A percentile compares a stretch with the other conserved stretches of the same genome.
Evolutionary conservation across 2,113 vertebrate genomes (phyloP).

Genomic region (Galeopterus variegatus): DNA sequence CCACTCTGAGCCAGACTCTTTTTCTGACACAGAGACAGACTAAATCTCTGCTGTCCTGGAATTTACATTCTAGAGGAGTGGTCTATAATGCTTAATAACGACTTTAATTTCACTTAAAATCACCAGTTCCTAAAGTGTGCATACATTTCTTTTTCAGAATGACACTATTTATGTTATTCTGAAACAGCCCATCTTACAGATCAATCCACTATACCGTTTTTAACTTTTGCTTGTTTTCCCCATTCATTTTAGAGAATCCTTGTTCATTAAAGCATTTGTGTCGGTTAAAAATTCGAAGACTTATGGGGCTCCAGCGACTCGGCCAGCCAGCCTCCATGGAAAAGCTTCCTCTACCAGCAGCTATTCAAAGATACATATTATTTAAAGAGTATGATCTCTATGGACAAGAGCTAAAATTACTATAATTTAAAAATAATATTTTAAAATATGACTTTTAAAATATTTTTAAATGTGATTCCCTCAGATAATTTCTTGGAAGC

Average conservation of each 20-base stretch:
- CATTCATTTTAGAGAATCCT: constrained; percentile 90
- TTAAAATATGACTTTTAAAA: constrained; percentile 23
- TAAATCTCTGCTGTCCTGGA: not conserved
- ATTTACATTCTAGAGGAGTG: not conserved
- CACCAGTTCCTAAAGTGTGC: not conserved
- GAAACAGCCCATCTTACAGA: not conserved
- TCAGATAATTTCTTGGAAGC: constrained; percentile 67
- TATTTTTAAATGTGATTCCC: constrained; percentile 65
- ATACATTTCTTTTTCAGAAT: not conserved
- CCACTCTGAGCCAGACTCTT: not conserved
- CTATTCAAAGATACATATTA: constrained; percentile 91
- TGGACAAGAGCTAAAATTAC: constrained; percentile 84
- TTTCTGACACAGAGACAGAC: not conserved
- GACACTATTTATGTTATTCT: not conserved
- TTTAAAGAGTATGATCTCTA: constrained; percentile 94
- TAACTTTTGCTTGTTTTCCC: constrained; percentile 57
- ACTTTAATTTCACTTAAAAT: constrained; percentile 57
- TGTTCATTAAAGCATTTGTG: constrained; percentile 92
- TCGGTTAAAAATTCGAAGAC: constrained; percentile 92
- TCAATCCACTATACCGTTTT: not conserved
- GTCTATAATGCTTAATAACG: not conserved
- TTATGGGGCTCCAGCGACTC: constrained; percentile 88
- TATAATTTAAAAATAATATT: constrained; percentile 69
- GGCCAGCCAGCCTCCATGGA: constrained; percentile 87
- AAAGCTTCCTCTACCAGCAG: constrained; percentile 89